Evolutionary conservation across 1,140 invertebrate species (phyloP), one percentile per base, ranked within the genome.

Genomic region (Anastrepha ludens): DNA sequence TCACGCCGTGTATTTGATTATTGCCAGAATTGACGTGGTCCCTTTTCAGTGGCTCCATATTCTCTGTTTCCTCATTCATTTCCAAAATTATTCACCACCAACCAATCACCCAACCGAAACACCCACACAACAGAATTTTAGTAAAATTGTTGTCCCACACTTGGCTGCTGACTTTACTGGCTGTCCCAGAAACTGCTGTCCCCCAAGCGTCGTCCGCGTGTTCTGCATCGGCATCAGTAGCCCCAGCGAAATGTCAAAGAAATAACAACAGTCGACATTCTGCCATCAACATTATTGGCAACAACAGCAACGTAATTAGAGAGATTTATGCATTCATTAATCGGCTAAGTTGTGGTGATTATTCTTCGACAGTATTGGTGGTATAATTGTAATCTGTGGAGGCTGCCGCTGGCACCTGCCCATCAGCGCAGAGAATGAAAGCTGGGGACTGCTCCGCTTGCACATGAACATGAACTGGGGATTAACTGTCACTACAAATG

Each of bases 311-410:
- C 87, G 86, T 87, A 88, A 87, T 88, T 85, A 88, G 78, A 87
- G 86, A 88, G 88, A 88, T 88, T 88, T 88, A 88, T 88, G 74
- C 70, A 88, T 87, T 88, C 88, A 88, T 88, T 88, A 87, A 87
- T 87, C 86, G 88, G 88, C 74, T 87, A 88, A 88, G 88, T 87
- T 86, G 85, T 39, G 58, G 60, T 85, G 86, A 86, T 88, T 58
- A 70, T 88, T 88, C 64, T 87, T 87, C 41, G 62, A 64, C 62
- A 64, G 50, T n/a, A 87, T 29, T 41, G 60, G 7, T 55, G 47
- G 60, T 13, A 39, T 87, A 87, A 55, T 50, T 64, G 59, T 15
- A 39, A 86, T 50, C 74, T 50, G 50, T 55, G 47, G 5, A 81
- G 47, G 44, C 59, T 62, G 58, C 13, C 1, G 62, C 5, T 20